Conservation (phyloP, 2,888 invertebrate species). For the Agapostemon virescens region DNA sequence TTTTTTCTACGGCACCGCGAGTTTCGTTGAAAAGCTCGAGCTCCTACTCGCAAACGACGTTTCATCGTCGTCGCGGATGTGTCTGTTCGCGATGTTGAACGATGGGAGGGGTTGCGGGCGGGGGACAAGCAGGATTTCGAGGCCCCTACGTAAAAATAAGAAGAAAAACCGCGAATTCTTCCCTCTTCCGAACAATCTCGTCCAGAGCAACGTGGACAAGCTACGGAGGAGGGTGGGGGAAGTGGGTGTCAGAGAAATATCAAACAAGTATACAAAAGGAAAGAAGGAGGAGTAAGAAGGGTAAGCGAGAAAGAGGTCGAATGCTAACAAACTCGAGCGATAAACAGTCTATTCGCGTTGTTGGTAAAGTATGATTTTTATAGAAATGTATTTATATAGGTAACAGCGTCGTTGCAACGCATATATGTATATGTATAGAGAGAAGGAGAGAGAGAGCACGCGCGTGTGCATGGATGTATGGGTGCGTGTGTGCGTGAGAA, state of each 20-base stretch:
- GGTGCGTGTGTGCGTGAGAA: background rate
- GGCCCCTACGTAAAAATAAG: too few relatives aligned
- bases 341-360: conserved; percentile 40
- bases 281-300: background rate
- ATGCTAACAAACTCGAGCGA: conserved; percentile 3
- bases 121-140: background rate
- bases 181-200: background rate
- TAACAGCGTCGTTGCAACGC: conserved; percentile 50
- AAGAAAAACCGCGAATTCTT: background rate
- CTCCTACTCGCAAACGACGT: background rate
- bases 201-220: background rate
- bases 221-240: background rate
- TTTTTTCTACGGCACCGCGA: background rate
- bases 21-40: background rate
- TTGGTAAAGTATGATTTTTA: conserved; percentile 54
- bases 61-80: background rate
- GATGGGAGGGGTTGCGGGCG: too few relatives aligned
- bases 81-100: background rate
- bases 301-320: conserved; percentile 7
- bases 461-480: background rate
- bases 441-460: background rate
- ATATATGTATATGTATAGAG: conserved; percentile 15
- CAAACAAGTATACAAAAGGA: background rate
- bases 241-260: background rate
- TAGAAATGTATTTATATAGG: conserved; percentile 55